These are phyloP conservation scores for Hedya salicella DNA, from an alignment of 2,888 invertebrate genomes.

Conservation along the genomic window DNA sequence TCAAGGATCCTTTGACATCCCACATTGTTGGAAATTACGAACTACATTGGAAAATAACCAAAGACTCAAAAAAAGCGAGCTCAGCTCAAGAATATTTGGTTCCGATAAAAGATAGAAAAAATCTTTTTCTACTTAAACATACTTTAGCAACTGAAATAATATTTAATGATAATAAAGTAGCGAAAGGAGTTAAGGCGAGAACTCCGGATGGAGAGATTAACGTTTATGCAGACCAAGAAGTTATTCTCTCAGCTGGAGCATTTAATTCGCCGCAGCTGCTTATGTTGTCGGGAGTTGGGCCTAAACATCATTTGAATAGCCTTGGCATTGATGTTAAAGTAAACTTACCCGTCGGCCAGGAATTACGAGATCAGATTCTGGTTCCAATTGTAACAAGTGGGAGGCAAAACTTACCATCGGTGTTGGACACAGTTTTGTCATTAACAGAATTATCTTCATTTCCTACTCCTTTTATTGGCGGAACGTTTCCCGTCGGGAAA, in stretches of 20 bases:
- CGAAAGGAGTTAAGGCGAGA: slow-evolving; percentile 45
- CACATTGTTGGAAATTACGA: slow-evolving; percentile 16
- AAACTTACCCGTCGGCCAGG: slow-evolving; percentile 32
- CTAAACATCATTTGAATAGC: slow-evolving; percentile 26
- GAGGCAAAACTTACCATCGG: background rate
- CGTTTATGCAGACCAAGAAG: slow-evolving; percentile 27
- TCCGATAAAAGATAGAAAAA: slow-evolving; percentile 43
- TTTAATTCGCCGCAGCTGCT: slow-evolving; percentile 33
- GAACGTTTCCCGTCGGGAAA: slow-evolving; percentile 1
- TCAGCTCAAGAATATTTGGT: slow-evolving; percentile 39
- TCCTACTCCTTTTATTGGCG: slow-evolving; percentile 9
- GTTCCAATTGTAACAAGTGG: slow-evolving; percentile 26
- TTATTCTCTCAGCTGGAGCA: slow-evolving; percentile 26
- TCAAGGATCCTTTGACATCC: slow-evolving; percentile 19
- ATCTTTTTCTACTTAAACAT: slow-evolving; percentile 48
- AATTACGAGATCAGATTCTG: slow-evolving; percentile 21
- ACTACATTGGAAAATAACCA: slow-evolving; percentile 3
- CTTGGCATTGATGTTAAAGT: slow-evolving; percentile 14
- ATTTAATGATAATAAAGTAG: slow-evolving; percentile 45
- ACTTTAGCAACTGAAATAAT: slow-evolving; percentile 48
- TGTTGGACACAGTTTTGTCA: slow-evolving; percentile 13
- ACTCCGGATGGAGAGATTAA: slow-evolving; percentile 36
- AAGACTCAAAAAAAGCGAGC: slow-evolving; percentile 18
- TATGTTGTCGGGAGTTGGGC: slow-evolving; percentile 40
- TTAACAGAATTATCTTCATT: background rate